Evolutionary conservation across 2,797 vertebrate species (phyloP), one percentile per base, ranked within the genome.

Genomic region (Peromyscus aztecus): DNA sequence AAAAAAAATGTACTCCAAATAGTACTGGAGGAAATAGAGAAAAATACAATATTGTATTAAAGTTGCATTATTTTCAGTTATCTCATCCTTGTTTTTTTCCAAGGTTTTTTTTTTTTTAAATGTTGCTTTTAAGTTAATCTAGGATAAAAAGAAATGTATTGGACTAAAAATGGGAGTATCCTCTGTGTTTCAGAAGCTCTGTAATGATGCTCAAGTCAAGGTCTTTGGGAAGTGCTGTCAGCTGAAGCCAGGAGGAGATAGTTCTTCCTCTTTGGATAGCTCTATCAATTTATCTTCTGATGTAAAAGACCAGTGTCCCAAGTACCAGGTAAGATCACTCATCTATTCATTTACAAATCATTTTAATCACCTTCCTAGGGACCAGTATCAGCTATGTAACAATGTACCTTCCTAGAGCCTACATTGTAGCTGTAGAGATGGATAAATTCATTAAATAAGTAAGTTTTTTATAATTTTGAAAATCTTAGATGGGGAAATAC

Each of bases 201-300:
- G 99, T 97, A 99, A 98, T 0, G 99, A 99, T 91, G 99, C 98
- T 94, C 99, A 99, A 98, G 99, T 98, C 89, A 99, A 99, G 98
- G 99, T 99, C 96, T 99, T 99, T 94, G 99, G 99, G 75, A 99
- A 99, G 94, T 99, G 99, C 96, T 99, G 99, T 98, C 99, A 99
- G 9, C 99, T 99, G 94, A 99, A 99, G 97, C 99, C 99, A 0
- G 99, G 99, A 94, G 99, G 99, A 94, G 99, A 99, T 93, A 99
- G 99, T 98, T 99, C 99, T 98, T 99, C 99, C 89, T 99, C 99
- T 92, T 98, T 99, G 98, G 99, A 99, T 97, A 99, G 99, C 98
- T 99, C 99, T 87, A 98, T 99, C 81, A 99, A 99, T 90, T 99
- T 99, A 0, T 98, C 99, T 96, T 98, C 99, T 40, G 99, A 99